These are phyloP conservation scores for Strix aluco DNA, from an alignment of 2,113 vertebrate genomes.

Conservation along the genomic window DNA sequence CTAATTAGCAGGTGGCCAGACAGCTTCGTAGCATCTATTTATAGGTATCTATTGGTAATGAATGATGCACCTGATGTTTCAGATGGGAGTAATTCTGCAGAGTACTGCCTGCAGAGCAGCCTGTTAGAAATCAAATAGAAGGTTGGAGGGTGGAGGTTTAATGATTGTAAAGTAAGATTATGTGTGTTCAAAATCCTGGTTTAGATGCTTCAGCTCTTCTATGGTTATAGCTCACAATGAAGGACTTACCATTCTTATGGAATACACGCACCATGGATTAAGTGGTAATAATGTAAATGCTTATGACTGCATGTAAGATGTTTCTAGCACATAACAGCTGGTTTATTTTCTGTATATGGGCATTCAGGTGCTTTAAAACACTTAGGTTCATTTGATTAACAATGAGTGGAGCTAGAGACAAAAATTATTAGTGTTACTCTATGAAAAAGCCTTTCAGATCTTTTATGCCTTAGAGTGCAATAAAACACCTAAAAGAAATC, in stretches of 20 bases:
- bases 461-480: slow-evolving; percentile 1
- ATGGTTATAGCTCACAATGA: not conserved
- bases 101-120: not conserved
- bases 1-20: not conserved
- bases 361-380: slow-evolving; percentile 35
- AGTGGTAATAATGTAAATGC: slow-evolving; percentile 32
- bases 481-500: slow-evolving; percentile 44
- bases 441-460: slow-evolving; percentile 5
- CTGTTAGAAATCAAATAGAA: not conserved
- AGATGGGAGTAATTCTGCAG: not conserved
- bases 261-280: not conserved
- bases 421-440: not conserved
- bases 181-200: not conserved
- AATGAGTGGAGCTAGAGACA: not conserved
- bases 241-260: not conserved
- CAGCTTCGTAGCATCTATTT: not conserved
- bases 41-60: not conserved
- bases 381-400: slow-evolving; percentile 43
- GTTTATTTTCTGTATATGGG: not conserved
- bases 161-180: not conserved
- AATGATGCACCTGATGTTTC: not conserved
- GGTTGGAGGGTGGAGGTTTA: not conserved
- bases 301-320: not conserved
- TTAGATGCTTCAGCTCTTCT: not conserved
- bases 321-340: not conserved